Evolutionary conservation across 2,888 invertebrate species (phyloP), one percentile per base, ranked within the genome.

Genomic region (Pachydiplax longipennis): DNA sequence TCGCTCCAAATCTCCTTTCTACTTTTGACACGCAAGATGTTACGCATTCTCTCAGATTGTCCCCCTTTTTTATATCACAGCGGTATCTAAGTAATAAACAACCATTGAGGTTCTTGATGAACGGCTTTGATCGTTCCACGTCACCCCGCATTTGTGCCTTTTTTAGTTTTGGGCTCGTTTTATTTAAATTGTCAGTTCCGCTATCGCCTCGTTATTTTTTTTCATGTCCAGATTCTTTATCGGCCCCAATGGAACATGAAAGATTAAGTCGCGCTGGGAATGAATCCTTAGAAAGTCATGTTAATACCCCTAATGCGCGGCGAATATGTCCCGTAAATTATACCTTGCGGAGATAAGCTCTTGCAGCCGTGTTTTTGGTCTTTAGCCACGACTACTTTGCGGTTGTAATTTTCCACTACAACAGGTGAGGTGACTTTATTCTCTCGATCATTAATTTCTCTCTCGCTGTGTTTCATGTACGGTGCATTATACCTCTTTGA

Each of bases 71-170:
- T 61, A 58, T 65, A 61, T 37, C 87, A 12, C 61, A 0, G 22
- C 87, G n/a, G 40, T 87, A 87, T 87, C 87, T 18, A 22, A 31
- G 87, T 87, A 61, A 87, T 61, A 37, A 61, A 37, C 35, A 61
- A n/a, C 18, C 87, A 87, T 87, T 37, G 37, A 61, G 61, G 61
- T 37, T 61, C 87, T 37, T 65, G 87, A 87, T 87, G 65, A 40
- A 87, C 58, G 35, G 65, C 61, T 65, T 13, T 37, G 48, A 87
- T 87, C 18, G 35, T 37, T 65, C 61, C 10, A 22, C 13, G 35
- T 15, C 18, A 37, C 10, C 83, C 58, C 22, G 61, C 18, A 61
- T 25, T 65, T 8, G 82, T 13, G 10, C 40, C 15, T 25, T n/a
- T 37, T 87, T 65, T n/a, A 83, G 35, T 25, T 37, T 82, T 35